Percentiles rank a stretch among this genome's conserved stretches.
Evolutionary conservation across 1,140 invertebrate species (phyloP).

Genomic region (Planococcus citri): DNA sequence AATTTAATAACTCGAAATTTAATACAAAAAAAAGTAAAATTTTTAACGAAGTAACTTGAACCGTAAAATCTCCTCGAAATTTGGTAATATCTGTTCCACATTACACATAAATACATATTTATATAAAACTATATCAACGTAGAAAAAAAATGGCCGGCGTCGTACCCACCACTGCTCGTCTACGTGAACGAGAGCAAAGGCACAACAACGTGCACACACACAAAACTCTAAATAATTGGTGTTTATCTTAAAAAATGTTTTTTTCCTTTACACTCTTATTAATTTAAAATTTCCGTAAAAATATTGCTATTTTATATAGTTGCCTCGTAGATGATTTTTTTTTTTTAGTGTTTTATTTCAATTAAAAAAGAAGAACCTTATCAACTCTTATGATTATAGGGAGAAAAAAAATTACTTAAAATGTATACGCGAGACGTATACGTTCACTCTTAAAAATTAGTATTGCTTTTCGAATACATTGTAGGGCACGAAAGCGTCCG

Average conservation of each 20-base stretch:
- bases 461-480: constrained; percentile 20
- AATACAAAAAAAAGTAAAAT: background rate
- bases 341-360: background rate
- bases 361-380: no score
- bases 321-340: background rate
- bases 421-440: constrained; percentile 1
- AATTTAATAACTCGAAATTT: no score
- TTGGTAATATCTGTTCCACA: constrained; percentile 6
- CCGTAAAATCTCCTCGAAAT: constrained; percentile 1
- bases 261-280: background rate
- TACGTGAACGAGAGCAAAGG: no score
- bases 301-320: background rate
- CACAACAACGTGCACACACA: background rate
- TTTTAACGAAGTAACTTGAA: background rate
- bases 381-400: background rate
- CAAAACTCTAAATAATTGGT: constrained; percentile 10
- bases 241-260: constrained; percentile 5
- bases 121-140: background rate
- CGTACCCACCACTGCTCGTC: no score
- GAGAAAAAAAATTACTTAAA: background rate
- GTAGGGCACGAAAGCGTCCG: constrained; percentile 9
- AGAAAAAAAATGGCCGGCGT: background rate
- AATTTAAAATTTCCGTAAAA: background rate
- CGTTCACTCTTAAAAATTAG: constrained; percentile 11
- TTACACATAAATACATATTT: background rate